phyloP scores from a whole-genome alignment of 2,888 invertebrate species.

The Adelognathus sp. region DNA sequence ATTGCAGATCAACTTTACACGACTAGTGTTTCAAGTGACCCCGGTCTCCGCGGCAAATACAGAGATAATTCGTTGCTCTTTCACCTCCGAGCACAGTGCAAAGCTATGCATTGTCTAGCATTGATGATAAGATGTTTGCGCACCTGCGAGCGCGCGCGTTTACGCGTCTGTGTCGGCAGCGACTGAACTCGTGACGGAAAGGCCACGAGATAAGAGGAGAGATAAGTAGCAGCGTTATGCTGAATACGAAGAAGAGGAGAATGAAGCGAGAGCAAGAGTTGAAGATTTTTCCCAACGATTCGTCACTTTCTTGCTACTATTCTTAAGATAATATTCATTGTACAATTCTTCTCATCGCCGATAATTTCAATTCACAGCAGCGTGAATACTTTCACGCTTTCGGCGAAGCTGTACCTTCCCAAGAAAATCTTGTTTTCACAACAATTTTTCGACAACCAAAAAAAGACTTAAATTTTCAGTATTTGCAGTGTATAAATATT shows the following conservation, averaged over 20 bases:
- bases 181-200: slow-evolving; percentile 52
- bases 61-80: slow-evolving; percentile 38
- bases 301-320: neutral
- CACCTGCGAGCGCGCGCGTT: slow-evolving; percentile 40
- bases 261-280: slow-evolving; percentile 22
- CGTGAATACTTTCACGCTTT: too few species aligned
- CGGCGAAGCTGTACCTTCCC: too few species aligned
- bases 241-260: neutral
- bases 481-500: too few species aligned
- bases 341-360: too few species aligned
- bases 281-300: slow-evolving; percentile 32
- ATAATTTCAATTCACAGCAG: too few species aligned
- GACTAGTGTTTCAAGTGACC: too few species aligned
- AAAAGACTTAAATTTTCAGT: too few species aligned
- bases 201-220: slow-evolving; percentile 31
- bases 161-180: slow-evolving; percentile 19
- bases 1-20: too few species aligned
- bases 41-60: neutral
- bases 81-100: neutral
- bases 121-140: slow-evolving; percentile 26
- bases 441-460: too few species aligned
- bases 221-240: slow-evolving; percentile 10
- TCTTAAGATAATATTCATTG: slow-evolving; percentile 1
- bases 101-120: slow-evolving; percentile 33
- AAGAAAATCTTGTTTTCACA: too few species aligned